Conservation (phyloP, 2,113 vertebrate genomes). For the Serilophus lunatus region DNA sequence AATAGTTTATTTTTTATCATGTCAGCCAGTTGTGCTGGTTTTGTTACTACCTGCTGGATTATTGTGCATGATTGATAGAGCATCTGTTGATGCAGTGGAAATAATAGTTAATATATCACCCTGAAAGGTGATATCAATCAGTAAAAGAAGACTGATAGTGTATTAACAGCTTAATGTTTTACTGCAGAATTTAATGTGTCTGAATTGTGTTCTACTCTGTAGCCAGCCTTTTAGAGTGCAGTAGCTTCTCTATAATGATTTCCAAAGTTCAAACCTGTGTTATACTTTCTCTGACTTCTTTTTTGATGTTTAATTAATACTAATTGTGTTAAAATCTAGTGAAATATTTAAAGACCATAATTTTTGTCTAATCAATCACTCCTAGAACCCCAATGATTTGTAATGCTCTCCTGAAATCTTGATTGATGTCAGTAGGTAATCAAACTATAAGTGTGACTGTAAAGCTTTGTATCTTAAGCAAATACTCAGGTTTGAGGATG, state of each 20-base stretch:
- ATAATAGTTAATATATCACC: background rate
- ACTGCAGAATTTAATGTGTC: background rate
- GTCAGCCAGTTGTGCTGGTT: background rate
- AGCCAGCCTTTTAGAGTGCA: background rate
- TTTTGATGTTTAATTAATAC: background rate
- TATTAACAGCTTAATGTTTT: background rate
- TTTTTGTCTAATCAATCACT: background rate
- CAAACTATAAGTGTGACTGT: background rate
- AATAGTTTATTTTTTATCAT: background rate
- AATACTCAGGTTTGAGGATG: background rate
- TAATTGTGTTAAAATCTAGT: background rate
- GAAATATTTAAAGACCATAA: background rate
- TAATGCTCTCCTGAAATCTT: background rate
- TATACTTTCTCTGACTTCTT: background rate
- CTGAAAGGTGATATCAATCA: background rate
- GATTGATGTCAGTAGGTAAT: background rate
- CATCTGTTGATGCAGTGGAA: background rate
- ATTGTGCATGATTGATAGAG: background rate
- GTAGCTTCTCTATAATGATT: background rate
- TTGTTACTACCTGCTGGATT: background rate
- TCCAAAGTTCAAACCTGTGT: background rate
- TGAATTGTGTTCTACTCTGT: background rate
- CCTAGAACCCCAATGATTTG: background rate
- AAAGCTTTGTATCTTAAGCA: background rate
- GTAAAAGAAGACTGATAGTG: background rate